These are phyloP conservation scores for Tamias sibiricus DNA, from an alignment of 2,113 vertebrate species.

Conservation along the genomic window DNA sequence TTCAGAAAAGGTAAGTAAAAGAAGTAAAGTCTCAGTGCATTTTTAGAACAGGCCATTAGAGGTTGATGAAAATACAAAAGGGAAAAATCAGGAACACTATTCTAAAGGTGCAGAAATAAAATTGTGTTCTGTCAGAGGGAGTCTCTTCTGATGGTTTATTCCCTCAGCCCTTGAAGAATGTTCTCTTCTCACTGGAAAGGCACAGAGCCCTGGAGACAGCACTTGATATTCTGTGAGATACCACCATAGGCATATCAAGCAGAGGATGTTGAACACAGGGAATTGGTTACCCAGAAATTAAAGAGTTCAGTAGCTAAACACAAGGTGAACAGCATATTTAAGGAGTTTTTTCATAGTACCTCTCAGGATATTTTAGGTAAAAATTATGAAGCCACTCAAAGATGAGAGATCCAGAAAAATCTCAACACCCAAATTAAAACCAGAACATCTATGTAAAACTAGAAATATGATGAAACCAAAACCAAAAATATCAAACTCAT, in stretches of 20 bases:
- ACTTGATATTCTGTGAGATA: background rate
- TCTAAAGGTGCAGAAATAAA: background rate
- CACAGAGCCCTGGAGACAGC: background rate
- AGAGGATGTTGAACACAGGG: background rate
- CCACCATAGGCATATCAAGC: background rate
- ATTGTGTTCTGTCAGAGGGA: background rate
- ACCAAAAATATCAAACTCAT: background rate
- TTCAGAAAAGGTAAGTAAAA: conserved; percentile 29
- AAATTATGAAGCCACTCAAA: background rate
- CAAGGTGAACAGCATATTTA: background rate
- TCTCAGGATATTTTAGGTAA: background rate
- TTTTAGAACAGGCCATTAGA: background rate
- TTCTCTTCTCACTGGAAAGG: background rate
- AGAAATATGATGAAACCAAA: background rate
- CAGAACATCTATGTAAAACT: background rate
- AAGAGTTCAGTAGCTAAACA: background rate
- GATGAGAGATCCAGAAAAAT: background rate
- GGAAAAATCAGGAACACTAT: background rate
- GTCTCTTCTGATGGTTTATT: background rate
- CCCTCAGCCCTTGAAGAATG: background rate
- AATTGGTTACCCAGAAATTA: background rate
- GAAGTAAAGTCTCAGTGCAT: background rate
- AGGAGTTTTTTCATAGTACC: background rate
- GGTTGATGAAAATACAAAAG: background rate
- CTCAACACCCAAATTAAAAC: background rate